A percentile compares a stretch with the other conserved stretches of the same genome.
Conservation (phyloP, 2,113 vertebrate genomes). For the Nyctibius bracteatus region DNA sequence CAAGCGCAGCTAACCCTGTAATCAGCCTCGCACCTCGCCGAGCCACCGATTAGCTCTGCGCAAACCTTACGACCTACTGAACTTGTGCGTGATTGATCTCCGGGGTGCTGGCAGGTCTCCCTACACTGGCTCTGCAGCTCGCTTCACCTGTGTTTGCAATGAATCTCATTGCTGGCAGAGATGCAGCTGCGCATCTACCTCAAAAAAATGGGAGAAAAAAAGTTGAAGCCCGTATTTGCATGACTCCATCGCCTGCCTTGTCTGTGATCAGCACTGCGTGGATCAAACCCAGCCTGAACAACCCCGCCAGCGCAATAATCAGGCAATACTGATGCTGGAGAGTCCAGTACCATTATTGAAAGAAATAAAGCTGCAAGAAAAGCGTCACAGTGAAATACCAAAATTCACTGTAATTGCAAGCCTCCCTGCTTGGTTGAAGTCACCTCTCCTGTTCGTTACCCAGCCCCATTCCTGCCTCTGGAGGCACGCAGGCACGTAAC, state of each 20-base stretch:
- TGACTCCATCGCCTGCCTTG: neutral
- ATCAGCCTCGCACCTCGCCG: neutral
- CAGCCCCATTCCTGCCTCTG: neutral
- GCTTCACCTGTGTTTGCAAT: neutral
- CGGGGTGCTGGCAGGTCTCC: fast-evolving
- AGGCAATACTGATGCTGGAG: neutral
- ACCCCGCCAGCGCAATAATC: neutral
- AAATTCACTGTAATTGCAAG: neutral
- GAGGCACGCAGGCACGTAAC: neutral
- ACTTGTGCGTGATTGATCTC: neutral
- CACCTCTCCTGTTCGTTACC: neutral
- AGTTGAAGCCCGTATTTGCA: neutral
- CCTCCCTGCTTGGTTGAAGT: neutral
- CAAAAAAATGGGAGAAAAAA: neutral
- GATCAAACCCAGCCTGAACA: neutral
- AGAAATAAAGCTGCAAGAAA: neutral
- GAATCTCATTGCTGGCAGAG: neutral
- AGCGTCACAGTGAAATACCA: neutral
- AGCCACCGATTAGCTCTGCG: fast-evolving
- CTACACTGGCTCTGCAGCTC: neutral
- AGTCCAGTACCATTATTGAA: neutral
- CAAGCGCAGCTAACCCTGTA: neutral
- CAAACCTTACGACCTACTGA: neutral
- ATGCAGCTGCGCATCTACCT: neutral
- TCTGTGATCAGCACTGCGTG: neutral